Base-by-base conservation (phyloP, 2,888 invertebrate genomes). In the Periphyllus acericola region DNA sequence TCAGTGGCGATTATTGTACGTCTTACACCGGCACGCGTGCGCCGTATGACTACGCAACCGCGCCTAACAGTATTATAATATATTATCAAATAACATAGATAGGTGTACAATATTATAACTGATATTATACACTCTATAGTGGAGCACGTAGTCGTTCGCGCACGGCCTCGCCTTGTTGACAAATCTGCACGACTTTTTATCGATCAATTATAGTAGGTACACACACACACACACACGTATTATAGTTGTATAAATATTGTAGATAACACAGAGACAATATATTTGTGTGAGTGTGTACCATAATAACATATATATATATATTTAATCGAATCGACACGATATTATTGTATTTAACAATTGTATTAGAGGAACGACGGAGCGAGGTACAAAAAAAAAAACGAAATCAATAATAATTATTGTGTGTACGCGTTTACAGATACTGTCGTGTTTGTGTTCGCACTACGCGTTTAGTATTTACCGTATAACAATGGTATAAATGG, bases 131-230 rank as follows among this genome's bases (percentile, higher is more conserved):
- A 46, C 46, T 46, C 46, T 11, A 46, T 46, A 46, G 46, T 14
- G 14, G 46, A 46, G 46, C 46, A 46, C 25, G 71, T 29, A 1
- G 71, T 71, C 29, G 71, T 0, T 32, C 32, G 71, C 34, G 17
- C n/a, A n/a, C n/a, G 79, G 52, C 86, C 86, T 86, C 86, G 71
- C 86, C 79, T 86, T 80, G 86, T 80, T 80, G 86, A 79, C 71
- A 86, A 86, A 86, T 86, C 86, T 78, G 86, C 80, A 72, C 68
- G 86, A 55, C 68, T 80, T 79, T 83, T 83, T 75, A 83, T 75
- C 83, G 75, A 82, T 72, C 71, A 52, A 52, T 34, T 76, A 36
- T 80, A 32, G 6, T 34, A 34, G 4, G 8, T 32, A 19, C 21
- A 21, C 34, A 40, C 74, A 74, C 19, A 32, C 32, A 34, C 32